A percentile compares a stretch with the other conserved stretches of the same genome.
Conservation (phyloP, 2,113 vertebrate genomes). For the Eonycteris spelaea region DNA sequence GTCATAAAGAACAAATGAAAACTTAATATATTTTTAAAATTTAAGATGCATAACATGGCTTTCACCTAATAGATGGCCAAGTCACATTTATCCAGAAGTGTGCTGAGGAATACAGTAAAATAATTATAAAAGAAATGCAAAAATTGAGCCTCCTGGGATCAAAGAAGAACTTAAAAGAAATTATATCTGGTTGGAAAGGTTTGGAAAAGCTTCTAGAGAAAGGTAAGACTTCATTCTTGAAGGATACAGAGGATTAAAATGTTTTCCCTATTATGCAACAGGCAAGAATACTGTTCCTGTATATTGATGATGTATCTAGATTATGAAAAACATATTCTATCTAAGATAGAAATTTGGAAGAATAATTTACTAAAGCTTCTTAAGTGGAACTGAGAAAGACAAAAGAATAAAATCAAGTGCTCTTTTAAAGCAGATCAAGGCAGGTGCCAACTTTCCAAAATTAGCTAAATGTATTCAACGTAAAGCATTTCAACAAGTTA, state of each 20-base stretch:
- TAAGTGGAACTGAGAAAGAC: neutral
- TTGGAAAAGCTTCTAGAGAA: neutral
- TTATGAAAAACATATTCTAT: neutral
- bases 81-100: neutral
- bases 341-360: neutral
- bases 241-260: neutral
- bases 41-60: neutral
- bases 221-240: neutral
- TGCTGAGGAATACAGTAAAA: neutral
- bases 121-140: neutral
- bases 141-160: neutral
- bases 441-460: neutral
- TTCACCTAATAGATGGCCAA: neutral
- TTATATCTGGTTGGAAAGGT: neutral
- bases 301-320: neutral
- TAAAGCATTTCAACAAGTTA: neutral
- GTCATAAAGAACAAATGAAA: neutral
- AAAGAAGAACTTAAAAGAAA: neutral
- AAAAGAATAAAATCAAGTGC: neutral
- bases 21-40: neutral
- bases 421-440: neutral
- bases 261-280: neutral
- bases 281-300: neutral
- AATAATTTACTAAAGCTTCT: neutral
- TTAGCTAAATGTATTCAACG: neutral